Base-by-base conservation (phyloP, 2,888 invertebrate species). In the Philaethria dido region DNA sequence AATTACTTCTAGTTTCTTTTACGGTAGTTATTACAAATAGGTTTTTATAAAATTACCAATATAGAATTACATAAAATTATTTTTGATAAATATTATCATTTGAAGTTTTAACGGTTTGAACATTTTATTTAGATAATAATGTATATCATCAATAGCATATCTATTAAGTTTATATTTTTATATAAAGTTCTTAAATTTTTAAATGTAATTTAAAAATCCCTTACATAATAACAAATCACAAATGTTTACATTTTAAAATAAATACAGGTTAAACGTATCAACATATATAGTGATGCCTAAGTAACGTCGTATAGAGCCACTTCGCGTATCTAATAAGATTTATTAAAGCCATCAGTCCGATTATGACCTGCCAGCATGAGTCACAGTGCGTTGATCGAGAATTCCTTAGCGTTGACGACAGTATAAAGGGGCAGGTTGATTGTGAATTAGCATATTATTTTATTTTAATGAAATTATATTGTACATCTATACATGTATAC, bases 361-460 rank as follows among this genome's bases (percentile, higher is more conserved):
- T 64, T 64, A 59, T 50, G 59, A 64, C 59, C 57, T 18, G 59
- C 57, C 18, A 29, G 42, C 29, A 33, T 64, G 64, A 64, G 29
- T 64, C 64, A 64, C 22, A n/a, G 57, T 42, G 25, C 48, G 59
- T 59, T 64, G 64, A 64, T 64, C 57, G 64, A 64, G 59, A 59
- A 64, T 64, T 64, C 64, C 59, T 64, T 42, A 50, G 29, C 36
- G 20, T 29, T 64, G 59, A 64, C 57, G 39, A 22, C 20, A 48
- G n/a, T 47, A n/a, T n/a, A 45, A 47, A 60, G 13, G 57, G 33
- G 2, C 47, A 64, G 57, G 47, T 55, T 18, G 44, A 57, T 36
- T 55, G 20, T 36, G 22, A 50, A 50, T 50, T 54, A 47, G 9
- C n/a, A 29, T 52, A 29, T 52, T 29, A 29, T 52, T 29, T 29